Base-by-base conservation (phyloP, 1,140 invertebrate species). In the Neodiprion fabricii region DNA sequence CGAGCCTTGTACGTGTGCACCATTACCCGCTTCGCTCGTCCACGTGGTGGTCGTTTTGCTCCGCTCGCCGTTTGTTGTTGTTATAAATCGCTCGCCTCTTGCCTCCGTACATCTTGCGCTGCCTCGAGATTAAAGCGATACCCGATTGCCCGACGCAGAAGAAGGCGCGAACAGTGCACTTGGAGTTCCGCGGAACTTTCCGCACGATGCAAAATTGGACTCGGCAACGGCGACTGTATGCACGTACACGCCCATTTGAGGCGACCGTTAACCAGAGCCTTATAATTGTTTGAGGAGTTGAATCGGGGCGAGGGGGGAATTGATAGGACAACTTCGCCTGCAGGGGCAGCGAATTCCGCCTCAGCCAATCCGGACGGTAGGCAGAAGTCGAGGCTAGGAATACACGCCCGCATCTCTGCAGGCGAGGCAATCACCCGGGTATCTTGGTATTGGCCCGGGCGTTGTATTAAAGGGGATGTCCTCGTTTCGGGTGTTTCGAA, bases 71-170 rank as follows among this genome's bases (percentile, higher is more conserved):
- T 61, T 61, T 61, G 53, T 61, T 61, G 53, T 61, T 61, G 11
- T 61, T 61, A 17, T 61, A 61, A 14, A 14, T 61, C 28, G 28
- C n/a, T 17, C n/a, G 53, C 53, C 11, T 17, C 53, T 14, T 61
- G 11, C 53, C 53, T 61, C 28, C 28, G 28, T 40, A 40, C 28
- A 40, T 40, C 28, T 40, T 40, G 28, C 5, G 28, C 28, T 14
- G 53, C 53, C 53, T 14, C 11, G 53, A 61, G 53, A 61, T 61
- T 61, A 61, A 61, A 61, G 53, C 53, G 53, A 53, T 53, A 53
- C n/a, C 50, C n/a, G 50, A 61, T 61, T 61, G 53, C 53, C 9
- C 53, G 53, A 61, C n/a, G 53, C 28, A 40, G 2, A 40, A 40
- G 28, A 40, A 40, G 28, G 28, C 28, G 28, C 28, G 28, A 40